Conservation (phyloP, 1,140 invertebrate genomes). For the Nautilus pompilius region DNA sequence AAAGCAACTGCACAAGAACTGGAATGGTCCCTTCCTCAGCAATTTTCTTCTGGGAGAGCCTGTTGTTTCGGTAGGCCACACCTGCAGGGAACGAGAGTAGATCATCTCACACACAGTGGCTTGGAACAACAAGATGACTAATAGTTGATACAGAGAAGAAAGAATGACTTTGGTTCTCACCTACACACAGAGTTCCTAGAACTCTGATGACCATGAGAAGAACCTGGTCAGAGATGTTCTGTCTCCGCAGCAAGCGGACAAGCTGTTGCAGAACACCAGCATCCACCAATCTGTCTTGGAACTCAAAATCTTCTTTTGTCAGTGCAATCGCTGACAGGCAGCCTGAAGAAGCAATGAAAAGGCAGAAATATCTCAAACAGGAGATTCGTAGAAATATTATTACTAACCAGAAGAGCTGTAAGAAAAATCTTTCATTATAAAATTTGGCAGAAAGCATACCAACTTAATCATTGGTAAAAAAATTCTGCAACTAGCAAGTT, state of each 20-base stretch:
- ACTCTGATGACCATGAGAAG: constrained; percentile 51
- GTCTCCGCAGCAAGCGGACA: constrained; percentile 43
- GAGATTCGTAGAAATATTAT: too few relatives aligned
- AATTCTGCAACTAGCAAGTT: too few relatives aligned
- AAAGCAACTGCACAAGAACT: constrained; percentile 39
- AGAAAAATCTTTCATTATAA: too few relatives aligned
- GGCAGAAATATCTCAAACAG: too few relatives aligned
- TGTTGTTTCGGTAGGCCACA: constrained; percentile 51
- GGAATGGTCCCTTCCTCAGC: constrained; percentile 49
- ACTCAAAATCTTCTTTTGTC: constrained; percentile 47
- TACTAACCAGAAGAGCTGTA: too few relatives aligned
- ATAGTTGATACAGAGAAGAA: too few relatives aligned
- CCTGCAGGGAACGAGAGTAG: too few relatives aligned
- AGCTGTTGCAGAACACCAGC: constrained; percentile 51
- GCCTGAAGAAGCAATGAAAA: too few relatives aligned
- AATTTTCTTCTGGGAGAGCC: constrained; percentile 45
- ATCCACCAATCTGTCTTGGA: constrained; percentile 50
- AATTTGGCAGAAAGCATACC: too few relatives aligned
- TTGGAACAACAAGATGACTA: too few relatives aligned
- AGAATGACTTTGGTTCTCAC: constrained; percentile 32
- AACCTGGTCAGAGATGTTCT: constrained; percentile 36
- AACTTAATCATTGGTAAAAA: too few relatives aligned
- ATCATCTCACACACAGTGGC: constrained; percentile 1
- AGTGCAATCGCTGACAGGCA: constrained; percentile 53
- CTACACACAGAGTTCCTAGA: constrained; percentile 54